Conservation (phyloP, 1,140 invertebrate species). For the Bombus pascuorum region DNA sequence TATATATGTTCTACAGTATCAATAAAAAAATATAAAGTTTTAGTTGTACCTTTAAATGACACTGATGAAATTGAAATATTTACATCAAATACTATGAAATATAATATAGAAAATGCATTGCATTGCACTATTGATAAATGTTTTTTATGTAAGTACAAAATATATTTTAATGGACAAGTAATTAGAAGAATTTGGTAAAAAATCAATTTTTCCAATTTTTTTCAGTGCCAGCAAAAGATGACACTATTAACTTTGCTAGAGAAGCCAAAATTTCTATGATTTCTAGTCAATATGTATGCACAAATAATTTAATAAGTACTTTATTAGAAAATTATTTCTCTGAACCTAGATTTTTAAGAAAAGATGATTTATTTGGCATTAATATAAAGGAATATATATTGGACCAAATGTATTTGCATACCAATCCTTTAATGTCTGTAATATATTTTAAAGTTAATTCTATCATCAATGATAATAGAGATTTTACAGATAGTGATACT, state of each 20-base stretch:
- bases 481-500: constrained; percentile 65
- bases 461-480: constrained; percentile 68
- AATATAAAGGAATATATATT: constrained; percentile 80
- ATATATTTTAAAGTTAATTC: constrained; percentile 82
- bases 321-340: constrained; percentile 84
- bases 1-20: constrained; percentile 70
- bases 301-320: constrained; percentile 77
- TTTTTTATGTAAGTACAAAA: constrained; percentile 71
- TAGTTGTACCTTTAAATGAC: constrained; percentile 74
- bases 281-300: constrained; percentile 79
- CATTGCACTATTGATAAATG: constrained; percentile 44
- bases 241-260: constrained; percentile 77
- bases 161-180: not conserved
- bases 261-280: constrained; percentile 83
- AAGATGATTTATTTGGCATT: constrained; percentile 83
- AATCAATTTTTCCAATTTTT: constrained; percentile 52
- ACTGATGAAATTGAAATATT: constrained; percentile 77
- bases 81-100: constrained; percentile 81
- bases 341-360: constrained; percentile 82
- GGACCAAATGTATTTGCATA: constrained; percentile 76
- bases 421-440: constrained; percentile 70
- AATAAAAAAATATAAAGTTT: constrained; percentile 75
- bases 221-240: constrained; percentile 70
- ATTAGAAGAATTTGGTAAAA: not conserved
- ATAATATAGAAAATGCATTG: constrained; percentile 79